These are phyloP conservation scores for Pristis pectinata DNA, from an alignment of 2,797 vertebrate species.

Conservation along the genomic window DNA sequence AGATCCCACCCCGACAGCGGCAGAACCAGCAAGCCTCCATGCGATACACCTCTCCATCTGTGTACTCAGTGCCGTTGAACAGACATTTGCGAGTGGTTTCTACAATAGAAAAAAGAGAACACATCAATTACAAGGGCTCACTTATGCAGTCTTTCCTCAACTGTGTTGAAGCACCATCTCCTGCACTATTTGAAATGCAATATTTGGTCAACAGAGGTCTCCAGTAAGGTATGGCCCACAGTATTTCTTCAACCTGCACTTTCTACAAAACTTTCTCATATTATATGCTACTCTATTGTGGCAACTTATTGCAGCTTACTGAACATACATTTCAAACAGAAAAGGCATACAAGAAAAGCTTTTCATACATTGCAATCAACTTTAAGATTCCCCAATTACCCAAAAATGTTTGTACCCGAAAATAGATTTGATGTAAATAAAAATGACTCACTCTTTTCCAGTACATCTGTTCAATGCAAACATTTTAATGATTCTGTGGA, in stretches of 20 bases:
- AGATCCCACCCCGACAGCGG: conserved; percentile 69
- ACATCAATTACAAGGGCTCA: background rate
- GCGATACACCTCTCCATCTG: conserved; percentile 66
- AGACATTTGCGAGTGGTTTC: conserved; percentile 59
- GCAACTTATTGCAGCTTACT: background rate
- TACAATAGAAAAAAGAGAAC: conserved; percentile 41
- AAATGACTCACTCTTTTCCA: too few species aligned
- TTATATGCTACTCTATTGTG: background rate
- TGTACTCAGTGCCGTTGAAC: conserved; percentile 61
- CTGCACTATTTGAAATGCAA: background rate
- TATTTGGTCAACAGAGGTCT: background rate
- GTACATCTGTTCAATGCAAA: background rate
- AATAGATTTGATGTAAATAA: background rate
- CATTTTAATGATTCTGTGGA: background rate
- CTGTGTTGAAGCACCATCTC: background rate
- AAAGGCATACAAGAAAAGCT: background rate
- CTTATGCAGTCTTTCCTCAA: background rate
- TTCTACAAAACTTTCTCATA: background rate
- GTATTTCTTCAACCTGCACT: background rate
- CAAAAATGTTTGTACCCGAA: background rate
- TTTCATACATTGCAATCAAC: background rate
- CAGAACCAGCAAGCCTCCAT: conserved; percentile 72
- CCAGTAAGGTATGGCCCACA: background rate
- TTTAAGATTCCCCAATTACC: background rate
- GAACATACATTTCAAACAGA: background rate